Percentiles rank a stretch among this genome's conserved stretches.
Conservation (phyloP, 2,113 vertebrate species). For the Tenebrosternarchus preto region DNA sequence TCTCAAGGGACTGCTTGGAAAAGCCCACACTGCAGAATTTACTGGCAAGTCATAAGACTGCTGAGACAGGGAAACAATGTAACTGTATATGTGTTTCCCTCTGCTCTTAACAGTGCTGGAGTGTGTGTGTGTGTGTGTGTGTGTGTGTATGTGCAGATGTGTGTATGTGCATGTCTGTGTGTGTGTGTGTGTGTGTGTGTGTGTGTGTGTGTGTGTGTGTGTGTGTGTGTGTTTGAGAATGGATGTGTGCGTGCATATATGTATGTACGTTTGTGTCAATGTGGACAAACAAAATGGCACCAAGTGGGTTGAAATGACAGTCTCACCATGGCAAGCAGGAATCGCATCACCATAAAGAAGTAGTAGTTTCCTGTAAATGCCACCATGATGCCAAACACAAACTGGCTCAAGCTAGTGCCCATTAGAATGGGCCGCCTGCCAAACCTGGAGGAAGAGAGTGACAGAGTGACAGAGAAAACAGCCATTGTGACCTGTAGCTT, state of each 20-base stretch:
- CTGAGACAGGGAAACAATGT: not conserved
- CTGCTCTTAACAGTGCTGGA: not conserved
- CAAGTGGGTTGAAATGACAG: not conserved
- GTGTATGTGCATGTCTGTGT: not conserved
- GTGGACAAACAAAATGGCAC: not conserved
- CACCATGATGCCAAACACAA: slow-evolving; percentile 79
- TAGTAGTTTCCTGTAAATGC: slow-evolving; percentile 86
- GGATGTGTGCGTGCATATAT: not conserved
- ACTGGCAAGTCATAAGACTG: not conserved
- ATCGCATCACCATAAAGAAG: slow-evolving; percentile 80
- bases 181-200: not conserved
- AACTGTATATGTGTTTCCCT: too few relatives aligned
- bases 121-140: not conserved
- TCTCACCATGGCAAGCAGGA: slow-evolving; percentile 91
- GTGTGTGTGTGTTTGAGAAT: not conserved
- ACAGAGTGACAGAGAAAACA: not conserved
- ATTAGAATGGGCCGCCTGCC: slow-evolving; percentile 84
- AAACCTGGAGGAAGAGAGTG: slow-evolving; percentile 69
- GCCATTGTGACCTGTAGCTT: too few relatives aligned
- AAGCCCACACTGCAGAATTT: not conserved
- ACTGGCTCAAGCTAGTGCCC: slow-evolving; percentile 82
- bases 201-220: not conserved
- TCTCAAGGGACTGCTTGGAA: not conserved
- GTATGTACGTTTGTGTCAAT: not conserved
- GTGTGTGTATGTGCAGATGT: too few relatives aligned